Evolutionary conservation across 2,888 invertebrate species (phyloP).

Genomic region (Dione juno): DNA sequence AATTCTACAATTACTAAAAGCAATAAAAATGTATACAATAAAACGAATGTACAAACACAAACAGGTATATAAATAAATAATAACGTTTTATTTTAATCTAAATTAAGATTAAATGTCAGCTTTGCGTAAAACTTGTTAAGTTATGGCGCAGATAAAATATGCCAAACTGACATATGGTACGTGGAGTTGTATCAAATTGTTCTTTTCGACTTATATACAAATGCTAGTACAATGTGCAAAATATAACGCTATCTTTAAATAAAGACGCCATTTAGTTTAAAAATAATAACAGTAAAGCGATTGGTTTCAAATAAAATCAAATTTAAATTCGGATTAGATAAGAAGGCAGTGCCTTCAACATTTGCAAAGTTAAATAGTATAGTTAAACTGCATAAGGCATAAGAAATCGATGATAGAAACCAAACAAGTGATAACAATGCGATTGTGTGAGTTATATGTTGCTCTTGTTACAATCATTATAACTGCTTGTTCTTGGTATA

Average conservation of each 20-base stretch:
- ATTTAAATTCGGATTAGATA: background rate
- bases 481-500: conserved; percentile 11
- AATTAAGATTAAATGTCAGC: background rate
- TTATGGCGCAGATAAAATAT: background rate
- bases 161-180: background rate
- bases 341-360: background rate
- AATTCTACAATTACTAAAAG: background rate
- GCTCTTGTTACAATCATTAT: conserved; percentile 5
- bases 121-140: background rate
- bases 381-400: conserved; percentile 6
- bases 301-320: background rate
- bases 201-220: too few species aligned
- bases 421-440: conserved; percentile 26
- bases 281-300: too few species aligned
- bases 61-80: background rate
- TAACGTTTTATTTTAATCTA: background rate
- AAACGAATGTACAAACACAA: background rate
- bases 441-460: conserved; percentile 17
- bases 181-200: too few species aligned
- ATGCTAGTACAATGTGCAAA: too few species aligned
- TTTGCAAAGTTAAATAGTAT: background rate
- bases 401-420: conserved; percentile 23
- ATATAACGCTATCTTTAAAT: too few species aligned
- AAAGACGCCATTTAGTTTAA: too few species aligned
- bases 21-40: background rate